phyloP scores from a whole-genome alignment of 2,888 invertebrate genomes.

The Latrodectus hesperus region DNA sequence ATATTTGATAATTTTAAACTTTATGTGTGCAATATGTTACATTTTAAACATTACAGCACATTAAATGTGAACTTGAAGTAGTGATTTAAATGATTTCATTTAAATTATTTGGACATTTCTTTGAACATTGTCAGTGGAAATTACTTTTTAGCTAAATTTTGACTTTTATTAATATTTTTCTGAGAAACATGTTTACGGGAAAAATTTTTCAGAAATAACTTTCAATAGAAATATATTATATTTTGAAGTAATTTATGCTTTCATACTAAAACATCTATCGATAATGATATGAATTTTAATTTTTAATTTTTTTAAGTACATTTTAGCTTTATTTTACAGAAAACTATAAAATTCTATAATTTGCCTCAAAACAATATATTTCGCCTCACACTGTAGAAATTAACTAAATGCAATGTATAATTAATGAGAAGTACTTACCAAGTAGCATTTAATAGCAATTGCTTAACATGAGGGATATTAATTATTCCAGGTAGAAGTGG shows the following conservation, averaged over 20 bases:
- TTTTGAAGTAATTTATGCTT: background rate
- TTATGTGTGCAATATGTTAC: too few species aligned
- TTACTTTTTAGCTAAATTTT: too few species aligned
- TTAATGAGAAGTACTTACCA: conserved; percentile 26
- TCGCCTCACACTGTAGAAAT: background rate
- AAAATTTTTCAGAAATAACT: background rate
- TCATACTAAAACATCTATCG: background rate
- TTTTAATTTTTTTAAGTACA: too few species aligned
- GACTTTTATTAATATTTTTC: too few species aligned
- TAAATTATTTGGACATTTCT: too few species aligned
- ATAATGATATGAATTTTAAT: background rate
- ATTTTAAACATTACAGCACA: too few species aligned
- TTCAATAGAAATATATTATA: background rate
- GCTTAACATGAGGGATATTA: conserved; percentile 82
- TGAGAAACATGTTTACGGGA: too few species aligned
- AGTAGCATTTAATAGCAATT: conserved; percentile 84
- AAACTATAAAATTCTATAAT: too few species aligned
- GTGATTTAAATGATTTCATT: too few species aligned
- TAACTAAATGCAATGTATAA: background rate
- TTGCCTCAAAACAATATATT: background rate
- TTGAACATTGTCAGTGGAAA: too few species aligned
- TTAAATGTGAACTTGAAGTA: too few species aligned
- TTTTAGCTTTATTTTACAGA: background rate
- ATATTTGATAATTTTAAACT: too few species aligned
- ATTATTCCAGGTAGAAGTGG: conserved; percentile 84